Percentiles rank a stretch among this genome's conserved stretches.
These are phyloP conservation scores for Megamerina dolium DNA, from an alignment of 2,888 invertebrate species.

Conservation along the genomic window DNA sequence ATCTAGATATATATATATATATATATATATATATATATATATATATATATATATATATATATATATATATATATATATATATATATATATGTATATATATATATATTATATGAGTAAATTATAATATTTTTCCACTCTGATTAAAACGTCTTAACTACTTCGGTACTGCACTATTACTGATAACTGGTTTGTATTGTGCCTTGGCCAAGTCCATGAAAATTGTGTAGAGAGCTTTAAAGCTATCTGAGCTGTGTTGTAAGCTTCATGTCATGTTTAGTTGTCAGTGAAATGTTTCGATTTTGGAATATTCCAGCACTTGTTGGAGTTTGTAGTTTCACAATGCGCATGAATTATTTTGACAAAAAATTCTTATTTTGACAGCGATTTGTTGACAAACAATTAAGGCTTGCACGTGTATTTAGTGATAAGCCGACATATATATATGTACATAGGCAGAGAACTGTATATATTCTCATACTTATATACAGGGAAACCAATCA, in stretches of 20 bases:
- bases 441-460: no score
- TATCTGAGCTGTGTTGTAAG: slow-evolving; percentile 20
- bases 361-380: slow-evolving; percentile 20
- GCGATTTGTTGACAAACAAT: slow-evolving; percentile 28
- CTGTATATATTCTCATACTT: no score
- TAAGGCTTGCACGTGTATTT: slow-evolving; percentile 19
- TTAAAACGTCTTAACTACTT: slow-evolving; percentile 17
- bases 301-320: slow-evolving; percentile 35
- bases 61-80: no score
- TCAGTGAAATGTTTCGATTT: slow-evolving; percentile 18
- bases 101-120: slow-evolving; percentile 4
- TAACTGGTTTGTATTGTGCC: slow-evolving; percentile 21
- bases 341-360: slow-evolving; percentile 32
- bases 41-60: no score
- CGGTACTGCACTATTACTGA: slow-evolving; percentile 26
- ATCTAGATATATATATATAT: no score
- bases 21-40: no score
- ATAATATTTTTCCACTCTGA: slow-evolving; percentile 11
- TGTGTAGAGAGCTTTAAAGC: slow-evolving; percentile 20
- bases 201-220: slow-evolving; percentile 10
- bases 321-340: slow-evolving; percentile 27
- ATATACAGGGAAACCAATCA: no score
- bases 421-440: slow-evolving; percentile 5
- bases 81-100: slow-evolving; percentile 11
- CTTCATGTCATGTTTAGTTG: slow-evolving; percentile 13